Base-by-base conservation (phyloP, 2,797 vertebrate species). In the Microctenopoma lineatum region DNA sequence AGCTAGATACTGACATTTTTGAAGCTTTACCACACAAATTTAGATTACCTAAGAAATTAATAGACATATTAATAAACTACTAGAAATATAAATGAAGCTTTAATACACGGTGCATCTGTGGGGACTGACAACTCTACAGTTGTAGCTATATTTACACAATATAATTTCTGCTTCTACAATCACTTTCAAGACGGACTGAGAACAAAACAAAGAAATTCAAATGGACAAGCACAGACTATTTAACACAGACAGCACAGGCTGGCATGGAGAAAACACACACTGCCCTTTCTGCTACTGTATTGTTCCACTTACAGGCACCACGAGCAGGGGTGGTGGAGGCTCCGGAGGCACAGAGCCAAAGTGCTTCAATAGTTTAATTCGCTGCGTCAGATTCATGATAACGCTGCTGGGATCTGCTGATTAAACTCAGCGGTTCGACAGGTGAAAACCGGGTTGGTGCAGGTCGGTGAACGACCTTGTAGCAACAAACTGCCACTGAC, bases 261-360 rank as follows among this genome's bases (percentile, higher is more conserved):
- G 3, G 16, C 15, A 45, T 4, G 16, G 6, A 9, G 42, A 10
- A 14, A 45, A 18, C n/a, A 46, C 45, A 46, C n/a, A 46, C n/a
- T 4, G 18, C 4, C 39, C 18, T 21, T 46, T 18, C 21, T 21
- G 45, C 6, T 0, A 18, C 45, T 21, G 45, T 46, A 14, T 58
- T 4, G 1, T 18, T 70, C 59, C 65, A 92, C 92, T 93, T 88
- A 93, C 92, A 51, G 91, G 90, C 54, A 92, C 89, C 72, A 84
- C 73, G 61, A 93, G 73, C 65, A 92, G 90, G 0, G 89, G 90
- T 0, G 91, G 91, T 0, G 70, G 81, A 44, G 84, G 57, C 73
- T 90, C 89, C 0, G 88, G 87, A 2, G 92, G 92, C 55, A 72
- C 4, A 7, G 91, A 89, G 52, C 91, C 90, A 77, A 93, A 93